Base-by-base conservation (phyloP, 2,888 invertebrate genomes). In the Drosophila ochracea region DNA sequence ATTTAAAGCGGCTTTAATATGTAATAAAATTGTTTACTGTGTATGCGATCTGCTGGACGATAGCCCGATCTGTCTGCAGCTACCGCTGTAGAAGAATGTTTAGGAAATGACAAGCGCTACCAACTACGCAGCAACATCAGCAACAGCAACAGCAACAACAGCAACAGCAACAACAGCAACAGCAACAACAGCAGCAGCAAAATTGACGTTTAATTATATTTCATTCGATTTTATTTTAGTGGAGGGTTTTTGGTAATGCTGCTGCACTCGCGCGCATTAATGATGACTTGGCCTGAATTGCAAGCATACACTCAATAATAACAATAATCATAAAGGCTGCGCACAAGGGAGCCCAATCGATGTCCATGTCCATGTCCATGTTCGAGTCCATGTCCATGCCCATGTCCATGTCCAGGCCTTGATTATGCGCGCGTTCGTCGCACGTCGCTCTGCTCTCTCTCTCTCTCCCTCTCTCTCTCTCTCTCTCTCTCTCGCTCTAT, bases 191-290 rank as follows among this genome's bases (percentile, higher is more conserved):
- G 13, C 35, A 55, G 49, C 47, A 55, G 21, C 53, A 41, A 41
- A 81, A 82, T 78, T 89, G 89, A 88, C 89, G 85, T 89, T 89
- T 89, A 89, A 89, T 89, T 89, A 89, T 89, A 85, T 89, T 89
- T 88, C 87, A 83, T 84, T 89, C 80, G 81, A 89, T 87, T 87
- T 86, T 89, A 82, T 86, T 87, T 89, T 84, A 83, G 72, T 89
- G 83, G 74, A 65, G 68, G 73, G 77, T 80, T 84, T 89, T 87
- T 89, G 86, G 84, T 86, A 86, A 84, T 84, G 80, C 84, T 65
- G 86, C 31, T 43, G 43, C 58, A 58, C 43, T 58, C 31, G 58
- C 50, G 68, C 57, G 84, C 87, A 84, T 85, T 89, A 90, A 89
- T 88, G 90, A 89, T 84, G 85, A 82, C 85, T 83, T 89, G 87